phyloP scores from a whole-genome alignment of 2,797 vertebrate species.

The Somateria mollissima region DNA sequence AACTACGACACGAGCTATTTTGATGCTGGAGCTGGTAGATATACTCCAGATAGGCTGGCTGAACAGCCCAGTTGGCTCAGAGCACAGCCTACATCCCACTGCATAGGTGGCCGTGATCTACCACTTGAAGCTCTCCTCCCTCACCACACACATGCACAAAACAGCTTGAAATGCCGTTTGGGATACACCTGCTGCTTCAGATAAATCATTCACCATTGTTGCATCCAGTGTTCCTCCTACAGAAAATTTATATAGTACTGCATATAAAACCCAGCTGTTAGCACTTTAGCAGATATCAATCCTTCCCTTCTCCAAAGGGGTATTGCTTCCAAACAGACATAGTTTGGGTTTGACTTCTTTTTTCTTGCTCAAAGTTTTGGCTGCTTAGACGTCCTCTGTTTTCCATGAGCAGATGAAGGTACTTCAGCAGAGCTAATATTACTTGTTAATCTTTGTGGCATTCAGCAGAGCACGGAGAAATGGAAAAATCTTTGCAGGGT shows the following conservation, averaged over 20 bases:
- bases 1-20: background rate
- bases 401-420: slow-evolving; percentile 24
- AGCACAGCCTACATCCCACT: background rate
- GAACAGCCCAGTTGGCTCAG: background rate
- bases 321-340: background rate
- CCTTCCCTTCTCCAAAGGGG: background rate
- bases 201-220: background rate
- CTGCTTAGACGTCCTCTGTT: background rate
- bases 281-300: background rate
- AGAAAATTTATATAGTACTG: background rate
- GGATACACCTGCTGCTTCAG: slow-evolving; percentile 36
- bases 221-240: background rate
- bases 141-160: background rate
- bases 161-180: fast-evolving
- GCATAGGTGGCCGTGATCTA: background rate
- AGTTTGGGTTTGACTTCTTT: background rate
- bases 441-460: background rate
- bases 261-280: background rate
- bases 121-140: background rate
- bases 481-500: slow-evolving; percentile 6
- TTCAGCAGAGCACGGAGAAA: background rate
- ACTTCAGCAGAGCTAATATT: background rate
- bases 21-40: background rate
- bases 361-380: background rate
- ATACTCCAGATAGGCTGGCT: fast-evolving